These are phyloP conservation scores for Rhineura floridana DNA, from an alignment of 2,113 vertebrate genomes.

Conservation along the genomic window DNA sequence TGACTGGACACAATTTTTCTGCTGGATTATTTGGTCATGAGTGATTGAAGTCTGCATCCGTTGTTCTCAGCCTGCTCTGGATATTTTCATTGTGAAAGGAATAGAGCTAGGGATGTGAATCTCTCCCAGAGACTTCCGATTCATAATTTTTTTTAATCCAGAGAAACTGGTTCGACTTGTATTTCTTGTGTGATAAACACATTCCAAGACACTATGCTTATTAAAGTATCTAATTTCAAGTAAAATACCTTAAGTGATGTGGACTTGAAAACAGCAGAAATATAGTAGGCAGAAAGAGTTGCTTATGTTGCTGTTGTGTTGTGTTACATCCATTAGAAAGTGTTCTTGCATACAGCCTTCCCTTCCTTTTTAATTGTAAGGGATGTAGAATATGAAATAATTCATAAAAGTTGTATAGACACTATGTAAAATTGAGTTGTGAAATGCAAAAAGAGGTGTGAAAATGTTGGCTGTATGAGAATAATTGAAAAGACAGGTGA, in stretches of 20 bases:
- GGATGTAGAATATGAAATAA: neutral
- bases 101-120: neutral
- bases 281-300: neutral
- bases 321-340: neutral
- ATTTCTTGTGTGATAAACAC: neutral
- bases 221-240: neutral
- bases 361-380: neutral
- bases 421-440: neutral
- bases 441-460: neutral
- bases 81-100: neutral
- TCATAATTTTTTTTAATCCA: slow-evolving; percentile 1
- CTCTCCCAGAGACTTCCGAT: neutral
- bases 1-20: neutral
- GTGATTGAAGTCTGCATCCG: neutral
- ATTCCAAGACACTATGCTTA: neutral
- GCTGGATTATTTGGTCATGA: neutral
- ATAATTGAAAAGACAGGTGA: neutral
- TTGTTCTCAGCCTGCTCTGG: slow-evolving; percentile 17
- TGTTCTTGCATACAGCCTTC: neutral
- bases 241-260: neutral
- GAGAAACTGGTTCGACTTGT: slow-evolving; percentile 11
- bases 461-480: too few relatives aligned
- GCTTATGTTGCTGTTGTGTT: neutral
- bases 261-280: neutral
- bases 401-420: neutral